These are phyloP conservation scores for Andricus curvator DNA, from an alignment of 2,888 invertebrate genomes.

Conservation along the genomic window DNA sequence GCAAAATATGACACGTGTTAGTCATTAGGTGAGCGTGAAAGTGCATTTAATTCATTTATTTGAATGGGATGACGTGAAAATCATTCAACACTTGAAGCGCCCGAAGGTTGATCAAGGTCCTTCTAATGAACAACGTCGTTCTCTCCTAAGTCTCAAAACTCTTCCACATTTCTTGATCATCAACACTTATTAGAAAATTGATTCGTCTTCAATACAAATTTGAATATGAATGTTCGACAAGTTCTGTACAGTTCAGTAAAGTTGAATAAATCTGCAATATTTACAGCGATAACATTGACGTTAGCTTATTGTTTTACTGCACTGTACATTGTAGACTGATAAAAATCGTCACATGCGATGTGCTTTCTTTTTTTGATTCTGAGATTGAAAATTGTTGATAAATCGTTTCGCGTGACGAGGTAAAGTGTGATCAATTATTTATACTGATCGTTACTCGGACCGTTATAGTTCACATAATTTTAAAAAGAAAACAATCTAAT, in stretches of 20 bases:
- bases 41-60: not conserved
- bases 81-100: not conserved
- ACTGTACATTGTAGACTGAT: not conserved
- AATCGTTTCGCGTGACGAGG: slow-evolving; percentile 43
- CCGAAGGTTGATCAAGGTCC: not conserved
- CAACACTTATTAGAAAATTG: not conserved
- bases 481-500: not conserved
- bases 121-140: not conserved
- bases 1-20: not conserved
- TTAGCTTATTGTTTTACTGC: not conserved
- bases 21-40: not conserved
- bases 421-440: slow-evolving; percentile 20
- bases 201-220: not conserved
- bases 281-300: not conserved
- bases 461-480: slow-evolving; percentile 25
- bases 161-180: not conserved
- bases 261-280: slow-evolving; percentile 7
- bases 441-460: slow-evolving; percentile 25
- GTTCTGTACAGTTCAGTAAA: not conserved
- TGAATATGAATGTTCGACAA: not conserved
- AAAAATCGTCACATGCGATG: slow-evolving; percentile 24
- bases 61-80: not conserved
- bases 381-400: slow-evolving; percentile 42
- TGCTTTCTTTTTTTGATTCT: slow-evolving; percentile 43
- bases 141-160: not conserved